Base-by-base conservation (phyloP, 37 sponge, comb jelly and placozoan genomes). In the Agelas oroides region DNA sequence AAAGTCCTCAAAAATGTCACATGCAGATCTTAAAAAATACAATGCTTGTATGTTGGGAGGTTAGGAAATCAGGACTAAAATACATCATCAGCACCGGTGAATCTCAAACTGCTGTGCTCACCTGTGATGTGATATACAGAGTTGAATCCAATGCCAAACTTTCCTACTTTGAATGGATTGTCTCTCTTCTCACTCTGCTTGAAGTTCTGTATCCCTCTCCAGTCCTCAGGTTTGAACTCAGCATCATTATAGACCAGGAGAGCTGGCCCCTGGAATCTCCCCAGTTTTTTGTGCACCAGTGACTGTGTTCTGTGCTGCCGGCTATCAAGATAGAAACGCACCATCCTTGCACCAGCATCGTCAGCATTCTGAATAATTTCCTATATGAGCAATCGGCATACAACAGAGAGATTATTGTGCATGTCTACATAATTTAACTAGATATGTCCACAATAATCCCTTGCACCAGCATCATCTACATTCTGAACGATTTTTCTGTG, bases 41-140 rank as follows among this genome's bases (percentile, higher is more conserved):
- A n/a, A n/a, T n/a, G n/a, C n/a, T n/a, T n/a, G n/a, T n/a, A n/a
- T n/a, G n/a, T n/a, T n/a, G n/a, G n/a, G n/a, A n/a, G n/a, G n/a
- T n/a, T n/a, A n/a, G n/a, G n/a, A n/a, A n/a, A n/a, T n/a, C n/a
- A n/a, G n/a, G n/a, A n/a, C n/a, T n/a, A n/a, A n/a, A n/a, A n/a
- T n/a, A n/a, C n/a, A n/a, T n/a, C n/a, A n/a, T n/a, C n/a, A n/a
- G n/a, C n/a, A n/a, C n/a, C n/a, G n/a, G n/a, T n/a, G n/a, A n/a
- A n/a, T n/a, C n/a, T n/a, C n/a, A n/a, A n/a, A n/a, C n/a, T n/a
- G 8, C 46, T 40, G 36, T 32, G 24, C 54, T 15, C 46, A 91
- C 92, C 92, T 82, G 92, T 91, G 17, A 91, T 82, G 65, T 91
- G 92, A 63, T 91, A 82, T 33, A 91, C 83, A 20, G 92, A 91